Evolutionary conservation across 2,888 invertebrate species (phyloP).

Genomic region (Cantharis flavilabris): DNA sequence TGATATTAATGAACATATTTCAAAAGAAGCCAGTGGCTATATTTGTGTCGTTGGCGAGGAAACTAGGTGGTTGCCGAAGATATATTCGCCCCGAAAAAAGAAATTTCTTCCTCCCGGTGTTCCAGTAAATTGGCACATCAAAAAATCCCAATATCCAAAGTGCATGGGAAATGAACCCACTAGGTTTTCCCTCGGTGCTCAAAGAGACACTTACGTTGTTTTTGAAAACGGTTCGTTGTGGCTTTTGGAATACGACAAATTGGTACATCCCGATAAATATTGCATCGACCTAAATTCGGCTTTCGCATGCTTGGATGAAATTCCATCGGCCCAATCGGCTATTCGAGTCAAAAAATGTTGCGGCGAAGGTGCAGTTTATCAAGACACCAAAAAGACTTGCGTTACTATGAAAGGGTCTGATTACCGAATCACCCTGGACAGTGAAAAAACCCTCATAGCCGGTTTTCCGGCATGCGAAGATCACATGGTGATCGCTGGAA

Average conservation of each 20-base stretch:
- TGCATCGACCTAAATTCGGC: slow-evolving; percentile 72
- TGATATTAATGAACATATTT: slow-evolving; percentile 41
- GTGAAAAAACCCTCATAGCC: slow-evolving; percentile 41
- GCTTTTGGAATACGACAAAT: slow-evolving; percentile 57
- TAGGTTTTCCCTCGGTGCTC: slow-evolving; percentile 37
- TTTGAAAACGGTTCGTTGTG: slow-evolving; percentile 69
- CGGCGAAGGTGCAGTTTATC: slow-evolving; percentile 65
- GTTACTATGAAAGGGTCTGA: slow-evolving; percentile 47
- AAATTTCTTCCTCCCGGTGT: slow-evolving; percentile 53
- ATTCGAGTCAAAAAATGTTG: slow-evolving; percentile 70
- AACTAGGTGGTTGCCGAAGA: slow-evolving; percentile 18
- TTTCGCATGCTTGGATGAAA: slow-evolving; percentile 62
- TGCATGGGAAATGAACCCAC: slow-evolving; percentile 49
- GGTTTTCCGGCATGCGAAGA: slow-evolving; percentile 53
- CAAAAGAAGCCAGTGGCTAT: slow-evolving; percentile 42
- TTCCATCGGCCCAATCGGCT: slow-evolving; percentile 42
- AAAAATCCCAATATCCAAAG: slow-evolving; percentile 46
- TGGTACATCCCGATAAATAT: slow-evolving; percentile 63
- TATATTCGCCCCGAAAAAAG: slow-evolving; percentile 59
- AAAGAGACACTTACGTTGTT: slow-evolving; percentile 53
- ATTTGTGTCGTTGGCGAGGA: not conserved
- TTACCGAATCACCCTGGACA: slow-evolving; percentile 46
- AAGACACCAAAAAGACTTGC: slow-evolving; percentile 60
- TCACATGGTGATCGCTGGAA: slow-evolving; percentile 63
- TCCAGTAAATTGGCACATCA: slow-evolving; percentile 59